Evolutionary conservation across 1,140 invertebrate species (phyloP).

Genomic region (Oryzaephilus surinamensis): DNA sequence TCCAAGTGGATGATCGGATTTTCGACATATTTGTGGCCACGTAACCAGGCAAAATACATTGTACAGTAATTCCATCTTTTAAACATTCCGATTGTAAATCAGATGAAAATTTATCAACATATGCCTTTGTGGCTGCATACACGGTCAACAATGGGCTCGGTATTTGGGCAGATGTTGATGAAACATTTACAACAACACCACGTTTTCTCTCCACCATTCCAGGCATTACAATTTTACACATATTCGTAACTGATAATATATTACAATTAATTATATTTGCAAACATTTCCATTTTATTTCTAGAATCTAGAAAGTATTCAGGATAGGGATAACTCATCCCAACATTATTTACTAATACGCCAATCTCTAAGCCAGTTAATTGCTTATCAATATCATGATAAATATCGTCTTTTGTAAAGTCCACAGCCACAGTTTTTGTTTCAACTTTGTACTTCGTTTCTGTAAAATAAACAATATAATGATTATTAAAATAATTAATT

Average conservation of each 20-base stretch:
- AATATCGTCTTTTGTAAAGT: slow-evolving; percentile 66
- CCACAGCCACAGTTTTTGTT: slow-evolving; percentile 71
- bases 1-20: slow-evolving; percentile 65
- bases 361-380: slow-evolving; percentile 73
- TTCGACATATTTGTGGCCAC: slow-evolving; percentile 92
- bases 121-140: slow-evolving; percentile 86
- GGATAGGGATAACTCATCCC: slow-evolving; percentile 85
- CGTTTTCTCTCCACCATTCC: slow-evolving; percentile 74
- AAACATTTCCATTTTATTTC: slow-evolving; percentile 45
- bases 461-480: slow-evolving; percentile 32
- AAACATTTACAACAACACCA: slow-evolving; percentile 88
- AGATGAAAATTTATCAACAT: slow-evolving; percentile 73
- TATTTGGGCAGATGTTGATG: slow-evolving; percentile 69
- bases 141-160: slow-evolving; percentile 76
- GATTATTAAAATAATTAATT: no score
- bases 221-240: slow-evolving; percentile 78
- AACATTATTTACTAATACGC: slow-evolving; percentile 91
- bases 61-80: slow-evolving; percentile 66
- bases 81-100: slow-evolving; percentile 71
- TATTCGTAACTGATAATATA: slow-evolving; percentile 62
- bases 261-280: slow-evolving; percentile 62
- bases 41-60: slow-evolving; percentile 78
- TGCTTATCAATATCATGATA: slow-evolving; percentile 67
- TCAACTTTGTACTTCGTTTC: slow-evolving; percentile 64
- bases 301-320: slow-evolving; percentile 66